Evolutionary conservation across 2,797 vertebrate genomes (phyloP), one percentile per base, ranked within the genome.

Genomic region (Lepus oiostolus): DNA sequence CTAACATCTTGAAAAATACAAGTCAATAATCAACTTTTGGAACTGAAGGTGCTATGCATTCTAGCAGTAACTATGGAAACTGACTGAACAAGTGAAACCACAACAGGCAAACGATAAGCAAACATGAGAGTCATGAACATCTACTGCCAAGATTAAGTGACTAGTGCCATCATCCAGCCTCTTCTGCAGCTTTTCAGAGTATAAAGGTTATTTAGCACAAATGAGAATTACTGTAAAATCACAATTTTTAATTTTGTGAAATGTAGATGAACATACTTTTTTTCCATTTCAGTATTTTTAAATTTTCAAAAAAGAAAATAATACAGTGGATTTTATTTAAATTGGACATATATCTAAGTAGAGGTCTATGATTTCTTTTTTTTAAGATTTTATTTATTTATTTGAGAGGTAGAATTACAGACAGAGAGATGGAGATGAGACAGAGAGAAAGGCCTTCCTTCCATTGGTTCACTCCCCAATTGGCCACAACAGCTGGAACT

Each of bases 201-300:
- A 7, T 28, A 28, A n/a, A 35, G 12, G 0, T 58, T 58, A 54
- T 2, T 50, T 42, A 74, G 10, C 65, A 42, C 28, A 52, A 76
- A 87, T 35, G 2, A 93, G 1, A 87, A 52, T 21, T 24, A 13
- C 11, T 72, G 4, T 21, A 79, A 76, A 86, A n/a, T 60, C 12
- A 32, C 50, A n/a, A 80, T 65, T 70, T 90, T 50, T 32, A 89
- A 19, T 70, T 96, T 90, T 54, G 5, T 72, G 75, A 47, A 65
- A 88, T 54, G 4, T 32, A 24, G 30, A 67, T 26, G 7, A 81
- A 30, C 54, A 62, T 50, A 9, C 28, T 17, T 84, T 74, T 91
- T 65, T 7, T 7, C 9, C 7, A 81, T 16, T 21, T 16, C 54
- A 58, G 54, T 22, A 17, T n/a, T 35, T 72, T 38, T 88, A 90